A percentile compares a stretch with the other conserved stretches of the same genome.
Conservation (phyloP, 2,888 invertebrate genomes). For the Lepetodrilus schrolli region DNA sequence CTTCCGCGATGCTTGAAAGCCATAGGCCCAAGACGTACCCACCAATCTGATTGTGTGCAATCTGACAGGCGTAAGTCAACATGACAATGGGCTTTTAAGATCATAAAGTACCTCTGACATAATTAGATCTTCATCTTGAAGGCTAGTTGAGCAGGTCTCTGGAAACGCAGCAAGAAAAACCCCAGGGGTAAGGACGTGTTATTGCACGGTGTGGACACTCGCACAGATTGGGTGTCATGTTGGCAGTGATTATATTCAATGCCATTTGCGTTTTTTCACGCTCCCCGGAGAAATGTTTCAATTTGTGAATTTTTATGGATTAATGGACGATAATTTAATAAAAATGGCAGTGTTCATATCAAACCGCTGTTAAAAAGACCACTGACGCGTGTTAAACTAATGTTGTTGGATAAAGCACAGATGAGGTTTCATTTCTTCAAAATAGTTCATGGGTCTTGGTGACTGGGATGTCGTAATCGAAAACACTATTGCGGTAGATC, state of each 20-base stretch:
- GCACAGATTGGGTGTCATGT: background rate
- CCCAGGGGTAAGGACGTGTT: background rate
- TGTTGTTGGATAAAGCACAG: no score
- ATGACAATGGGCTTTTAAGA: constrained; percentile 24
- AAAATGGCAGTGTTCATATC: no score
- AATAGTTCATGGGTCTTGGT: no score
- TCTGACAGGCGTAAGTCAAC: constrained; percentile 8
- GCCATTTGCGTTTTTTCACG: background rate
- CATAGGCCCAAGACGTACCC: background rate
- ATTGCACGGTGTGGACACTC: background rate
- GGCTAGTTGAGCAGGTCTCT: background rate
- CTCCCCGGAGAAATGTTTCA: background rate
- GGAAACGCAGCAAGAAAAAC: background rate
- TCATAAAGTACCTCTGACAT: constrained; percentile 19
- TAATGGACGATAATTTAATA: constrained; percentile 1
- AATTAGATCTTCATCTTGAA: constrained; percentile 1
- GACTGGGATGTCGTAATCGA: no score
- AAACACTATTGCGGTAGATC: no score
- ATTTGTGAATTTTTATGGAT: background rate
- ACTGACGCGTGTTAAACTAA: no score
- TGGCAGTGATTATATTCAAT: background rate
- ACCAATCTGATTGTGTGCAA: constrained; percentile 8
- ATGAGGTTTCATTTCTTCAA: no score
- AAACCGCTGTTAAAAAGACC: no score
- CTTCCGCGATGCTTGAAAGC: background rate